A percentile compares a stretch with the other conserved stretches of the same genome.
Conservation (phyloP, 2,888 invertebrate species). For the Drosophila stalkeri region DNA sequence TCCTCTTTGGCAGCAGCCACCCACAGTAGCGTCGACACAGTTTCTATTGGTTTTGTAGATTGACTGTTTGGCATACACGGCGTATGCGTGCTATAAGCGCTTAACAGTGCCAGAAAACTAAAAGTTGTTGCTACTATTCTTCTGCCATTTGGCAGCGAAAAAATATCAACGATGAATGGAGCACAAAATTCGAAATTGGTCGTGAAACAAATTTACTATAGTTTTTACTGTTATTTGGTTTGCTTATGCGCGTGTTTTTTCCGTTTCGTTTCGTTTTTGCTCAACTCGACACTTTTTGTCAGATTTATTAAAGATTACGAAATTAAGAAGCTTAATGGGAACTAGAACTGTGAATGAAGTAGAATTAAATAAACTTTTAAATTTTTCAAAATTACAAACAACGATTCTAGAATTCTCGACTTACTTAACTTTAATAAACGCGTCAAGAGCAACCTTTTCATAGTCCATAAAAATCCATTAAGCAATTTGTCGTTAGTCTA, state of each 20-base stretch:
- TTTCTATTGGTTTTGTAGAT: slow-evolving; percentile 11
- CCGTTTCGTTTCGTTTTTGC: slow-evolving; percentile 59
- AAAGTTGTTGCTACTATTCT: slow-evolving; percentile 32
- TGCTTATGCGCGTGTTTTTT: slow-evolving; percentile 64
- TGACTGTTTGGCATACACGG: slow-evolving; percentile 49
- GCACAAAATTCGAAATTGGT: slow-evolving; percentile 34
- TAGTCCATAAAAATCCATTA: slow-evolving; percentile 1
- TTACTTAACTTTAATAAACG: background rate
- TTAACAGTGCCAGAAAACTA: slow-evolving; percentile 40
- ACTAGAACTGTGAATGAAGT: background rate
- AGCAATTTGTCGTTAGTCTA: background rate
- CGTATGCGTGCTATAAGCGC: slow-evolving; percentile 62
- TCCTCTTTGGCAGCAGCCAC: slow-evolving; percentile 19
- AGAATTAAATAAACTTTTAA: background rate
- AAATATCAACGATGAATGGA: slow-evolving; percentile 50
- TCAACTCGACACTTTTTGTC: slow-evolving; percentile 14
- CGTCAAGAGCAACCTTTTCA: background rate
- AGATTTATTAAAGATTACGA: background rate
- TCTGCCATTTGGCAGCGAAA: slow-evolving; percentile 53
- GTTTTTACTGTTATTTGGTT: slow-evolving; percentile 40
- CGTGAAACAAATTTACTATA: slow-evolving; percentile 22
- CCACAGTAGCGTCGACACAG: background rate
- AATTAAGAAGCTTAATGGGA: background rate
- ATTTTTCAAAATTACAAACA: background rate
- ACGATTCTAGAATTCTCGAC: background rate